Evolutionary conservation across 2,888 invertebrate genomes (phyloP), one percentile per base, ranked within the genome.

Genomic region (Rugalucina vietnamica): DNA sequence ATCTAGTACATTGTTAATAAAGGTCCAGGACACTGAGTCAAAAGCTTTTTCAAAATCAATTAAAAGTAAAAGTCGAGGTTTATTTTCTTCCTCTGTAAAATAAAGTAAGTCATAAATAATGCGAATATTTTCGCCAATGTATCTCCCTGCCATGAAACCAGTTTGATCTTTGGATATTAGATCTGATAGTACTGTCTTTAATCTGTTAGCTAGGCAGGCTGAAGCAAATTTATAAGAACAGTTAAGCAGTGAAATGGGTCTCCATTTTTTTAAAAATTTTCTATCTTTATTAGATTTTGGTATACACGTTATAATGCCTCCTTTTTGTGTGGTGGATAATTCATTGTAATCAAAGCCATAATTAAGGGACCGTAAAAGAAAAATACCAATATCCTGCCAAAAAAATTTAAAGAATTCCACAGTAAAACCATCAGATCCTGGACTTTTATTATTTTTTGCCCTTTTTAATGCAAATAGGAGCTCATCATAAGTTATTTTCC

Each of bases 401-500:
- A 60, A 60, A 5, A 5, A 60, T 60, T 60, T 60, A 27, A 60
- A 60, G 18, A 60, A 60, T 60, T 21, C 24, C 60, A 60, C 18
- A 5, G 60, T 60, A 27, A 60, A 60, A 60, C 60, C 60, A 60
- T 60, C 60, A 27, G 60, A 60, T 5, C 60, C 24, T 60, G 60
- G 29, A 8, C 60, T 27, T 27, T 60, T 60, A 4, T 60, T 29
- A 27, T 60, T 60, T 27, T 60, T 60, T 18, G 60, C 60, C 60
- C 29, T 60, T 60, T 60, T 60, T 27, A 60, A 10, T 27, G 29
- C 24, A 5, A 27, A 27, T 60, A 60, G 29, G 29, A 60, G 29
- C 29, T 60, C 60, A 60, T 60, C 60, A 60, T 60, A 60, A 60
- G 29, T 60, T 60, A 24, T 60, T 60, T 60, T 29, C 18, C 60